A percentile compares a stretch with the other conserved stretches of the same genome.
Conservation (phyloP, 2,888 invertebrate genomes). For the Eristalis tenax region DNA sequence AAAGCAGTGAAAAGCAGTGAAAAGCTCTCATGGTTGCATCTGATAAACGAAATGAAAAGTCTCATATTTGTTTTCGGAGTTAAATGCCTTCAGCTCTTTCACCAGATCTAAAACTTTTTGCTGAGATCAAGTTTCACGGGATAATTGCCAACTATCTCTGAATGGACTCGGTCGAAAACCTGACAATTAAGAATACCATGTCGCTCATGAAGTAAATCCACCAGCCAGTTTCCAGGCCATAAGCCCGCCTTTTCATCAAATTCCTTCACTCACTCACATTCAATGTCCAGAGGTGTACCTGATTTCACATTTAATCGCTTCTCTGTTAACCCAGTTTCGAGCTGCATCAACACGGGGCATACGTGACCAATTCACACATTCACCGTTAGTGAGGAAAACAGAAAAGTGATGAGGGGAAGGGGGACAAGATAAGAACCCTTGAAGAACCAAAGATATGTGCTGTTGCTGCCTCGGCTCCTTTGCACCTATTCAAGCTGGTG, state of each 20-base stretch:
- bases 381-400: neutral
- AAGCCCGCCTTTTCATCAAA: constrained; percentile 47
- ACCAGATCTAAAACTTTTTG: neutral
- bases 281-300: constrained; percentile 40
- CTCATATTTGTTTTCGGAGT: neutral
- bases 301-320: constrained; percentile 58
- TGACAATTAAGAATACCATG: neutral
- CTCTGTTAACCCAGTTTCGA: constrained; percentile 58
- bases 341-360: constrained; percentile 21
- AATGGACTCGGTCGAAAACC: neutral
- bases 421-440: neutral
- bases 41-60: neutral
- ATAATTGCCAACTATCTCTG: neutral
- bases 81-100: neutral
- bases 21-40: too few species aligned
- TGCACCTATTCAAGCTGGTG: neutral
- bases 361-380: constrained; percentile 33
- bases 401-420: neutral
- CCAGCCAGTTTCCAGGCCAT: constrained; percentile 13
- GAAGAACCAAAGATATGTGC: neutral
- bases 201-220: neutral
- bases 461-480: neutral
- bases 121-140: neutral
- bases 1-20: too few species aligned
- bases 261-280: constrained; percentile 46